Conservation (phyloP, 64 coral and sea anemone genomes). For the Anthopleura sola region DNA sequence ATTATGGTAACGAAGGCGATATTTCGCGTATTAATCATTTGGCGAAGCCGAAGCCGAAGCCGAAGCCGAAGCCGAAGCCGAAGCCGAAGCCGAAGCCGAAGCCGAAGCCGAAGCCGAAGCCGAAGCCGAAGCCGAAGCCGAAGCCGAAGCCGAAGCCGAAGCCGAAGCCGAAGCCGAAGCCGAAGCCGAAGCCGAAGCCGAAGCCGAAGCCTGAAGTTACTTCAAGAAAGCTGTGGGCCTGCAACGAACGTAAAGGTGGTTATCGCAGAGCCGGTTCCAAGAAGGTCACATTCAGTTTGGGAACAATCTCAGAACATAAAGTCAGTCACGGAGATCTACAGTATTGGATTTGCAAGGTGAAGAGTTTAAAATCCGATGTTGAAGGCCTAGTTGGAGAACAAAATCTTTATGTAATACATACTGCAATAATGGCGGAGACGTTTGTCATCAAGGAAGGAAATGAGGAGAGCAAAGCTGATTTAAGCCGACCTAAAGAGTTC, state of each 20-base stretch:
- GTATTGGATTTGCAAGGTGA: not conserved
- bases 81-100: not conserved
- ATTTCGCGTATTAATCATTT: rapidly evolving
- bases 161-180: not conserved
- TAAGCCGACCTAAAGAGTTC: not conserved
- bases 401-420: not conserved
- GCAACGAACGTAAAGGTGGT: too few species aligned
- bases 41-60: not conserved
- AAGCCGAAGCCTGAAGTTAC: not conserved
- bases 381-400: not conserved
- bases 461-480: not conserved
- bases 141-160: not conserved
- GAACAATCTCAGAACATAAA: not conserved
- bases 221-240: not conserved
- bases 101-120: not conserved
- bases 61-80: not conserved
- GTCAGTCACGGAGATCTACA: not conserved
- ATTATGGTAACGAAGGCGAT: not conserved
- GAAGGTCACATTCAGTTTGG: not conserved
- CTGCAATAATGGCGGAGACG: not conserved
- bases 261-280: not conserved
- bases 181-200: not conserved
- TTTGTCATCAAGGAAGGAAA: not conserved
- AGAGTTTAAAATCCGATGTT: not conserved
- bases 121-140: not conserved